Base-by-base conservation (phyloP, 1,140 invertebrate species). In the Tetramorium alpestre region DNA sequence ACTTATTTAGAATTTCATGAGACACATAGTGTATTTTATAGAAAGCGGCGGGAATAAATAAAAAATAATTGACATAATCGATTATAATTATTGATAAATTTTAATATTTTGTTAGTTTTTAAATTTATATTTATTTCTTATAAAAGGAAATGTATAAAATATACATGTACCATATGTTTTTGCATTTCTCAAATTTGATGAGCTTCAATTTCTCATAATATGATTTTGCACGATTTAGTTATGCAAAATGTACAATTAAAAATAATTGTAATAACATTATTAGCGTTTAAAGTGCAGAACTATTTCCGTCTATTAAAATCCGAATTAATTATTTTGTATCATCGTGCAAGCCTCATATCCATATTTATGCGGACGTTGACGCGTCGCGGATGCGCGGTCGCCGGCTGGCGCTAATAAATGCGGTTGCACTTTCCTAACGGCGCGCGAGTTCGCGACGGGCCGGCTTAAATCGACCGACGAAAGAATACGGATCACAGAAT, bases 401-500 rank as follows among this genome's bases (percentile, higher is more conserved):
- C 56, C 77, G 38, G 25, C 18, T 51, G 56, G 75, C 22, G 69
- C 28, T 84, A 84, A 84, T 84, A 84, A 84, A 84, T 84, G 80
- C 80, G 69, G 80, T 84, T 84, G 80, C 80, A 84, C 80, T 84
- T 75, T 84, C 80, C 69, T 60, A 73, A 84, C 33, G 64, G 85
- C 62, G 64, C 65, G 49, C 58, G 69, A 18, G 70, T 67, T 75
- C 73, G 88, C 82, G 70, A 73, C 67, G 84, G 81, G 72, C 58
- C 76, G 70, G 75, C 80, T 91, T 87, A 90, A 90, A 91, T 82
- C 87, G 81, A 84, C 67, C 70, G 60, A 54, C 33, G 85, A 91
- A 91, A 91, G 86, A 91, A 91, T 89, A 85, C 86, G 90, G 86
- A 91, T 89, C 88, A 91, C 86, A 85, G 87, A 87, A 85, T 89